Evolutionary conservation across 2,888 invertebrate genomes (phyloP).

Genomic region (Neoscelio sp.): DNA sequence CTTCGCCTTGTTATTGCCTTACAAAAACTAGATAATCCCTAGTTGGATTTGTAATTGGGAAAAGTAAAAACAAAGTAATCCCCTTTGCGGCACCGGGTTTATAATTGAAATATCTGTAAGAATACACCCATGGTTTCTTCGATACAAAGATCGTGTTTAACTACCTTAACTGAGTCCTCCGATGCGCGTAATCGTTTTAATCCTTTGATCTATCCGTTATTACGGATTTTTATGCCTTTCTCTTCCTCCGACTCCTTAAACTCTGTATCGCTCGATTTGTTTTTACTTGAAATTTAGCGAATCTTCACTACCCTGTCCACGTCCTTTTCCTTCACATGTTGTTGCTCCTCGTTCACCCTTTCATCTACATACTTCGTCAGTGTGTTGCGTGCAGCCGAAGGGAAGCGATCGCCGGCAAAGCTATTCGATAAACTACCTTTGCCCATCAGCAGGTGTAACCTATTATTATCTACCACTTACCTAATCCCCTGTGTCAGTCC

Average conservation of each 20-base stretch:
- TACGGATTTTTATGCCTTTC: slow-evolving; percentile 45
- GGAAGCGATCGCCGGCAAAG: slow-evolving; percentile 71
- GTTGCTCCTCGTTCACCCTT: slow-evolving; percentile 65
- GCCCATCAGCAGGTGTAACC: slow-evolving; percentile 82
- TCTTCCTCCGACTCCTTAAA: slow-evolving; percentile 4
- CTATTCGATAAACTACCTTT: slow-evolving; percentile 78
- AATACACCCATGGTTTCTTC: no score
- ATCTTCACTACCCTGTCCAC: slow-evolving; percentile 34
- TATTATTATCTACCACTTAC: slow-evolving; percentile 83
- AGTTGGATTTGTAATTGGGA: no score
- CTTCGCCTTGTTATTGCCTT: no score
- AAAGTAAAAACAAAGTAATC: no score
- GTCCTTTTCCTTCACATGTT: slow-evolving; percentile 48
- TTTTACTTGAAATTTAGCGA: slow-evolving; percentile 49
- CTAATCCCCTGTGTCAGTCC: slow-evolving; percentile 81
- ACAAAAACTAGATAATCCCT: no score
- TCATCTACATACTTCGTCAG: slow-evolving; percentile 65
- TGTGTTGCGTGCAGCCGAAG: slow-evolving; percentile 72
- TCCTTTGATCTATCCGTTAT: slow-evolving; percentile 34
- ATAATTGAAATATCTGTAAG: no score
- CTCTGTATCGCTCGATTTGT: slow-evolving; percentile 4
- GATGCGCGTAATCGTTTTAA: slow-evolving; percentile 30
- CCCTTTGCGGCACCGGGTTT: no score
- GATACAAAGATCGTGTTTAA: no score
- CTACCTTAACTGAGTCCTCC: slow-evolving; percentile 50